phyloP scores from a whole-genome alignment of 2,888 invertebrate genomes.

The Pyrocoelia pectoralis region DNA sequence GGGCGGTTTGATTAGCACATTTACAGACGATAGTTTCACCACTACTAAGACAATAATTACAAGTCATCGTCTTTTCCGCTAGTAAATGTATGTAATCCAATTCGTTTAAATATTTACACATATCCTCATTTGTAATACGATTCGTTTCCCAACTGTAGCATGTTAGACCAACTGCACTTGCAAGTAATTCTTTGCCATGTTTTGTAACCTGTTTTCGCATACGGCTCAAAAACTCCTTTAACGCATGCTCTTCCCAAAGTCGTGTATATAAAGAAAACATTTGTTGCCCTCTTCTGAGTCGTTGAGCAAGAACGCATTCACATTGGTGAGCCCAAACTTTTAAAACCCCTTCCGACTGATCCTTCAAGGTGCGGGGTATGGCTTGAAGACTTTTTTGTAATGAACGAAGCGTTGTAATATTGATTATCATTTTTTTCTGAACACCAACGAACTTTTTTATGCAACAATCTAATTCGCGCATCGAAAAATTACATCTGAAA shows the following conservation, averaged over 20 bases:
- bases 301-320: conserved; percentile 67
- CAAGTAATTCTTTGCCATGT: conserved; percentile 64
- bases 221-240: conserved; percentile 63
- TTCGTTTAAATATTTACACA: conserved; percentile 66
- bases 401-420: conserved; percentile 11
- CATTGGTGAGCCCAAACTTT: conserved; percentile 65
- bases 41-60: conserved; percentile 57
- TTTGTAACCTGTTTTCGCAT: conserved; percentile 59
- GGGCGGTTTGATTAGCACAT: conserved; percentile 51
- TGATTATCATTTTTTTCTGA: conserved; percentile 28
- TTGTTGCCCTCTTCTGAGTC: conserved; percentile 69
- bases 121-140: conserved; percentile 65
- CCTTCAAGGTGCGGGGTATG: conserved; percentile 55
- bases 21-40: conserved; percentile 60
- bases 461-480: conserved; percentile 44
- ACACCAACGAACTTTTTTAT: conserved; percentile 28
- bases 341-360: conserved; percentile 62
- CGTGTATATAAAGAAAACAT: conserved; percentile 69
- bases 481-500: conserved; percentile 42
- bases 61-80: conserved; percentile 63
- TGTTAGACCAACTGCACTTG: conserved; percentile 65
- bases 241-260: conserved; percentile 69
- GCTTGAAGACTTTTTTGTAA: conserved; percentile 29
- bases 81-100: conserved; percentile 66
- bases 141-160: conserved; percentile 70